Percentiles rank a stretch among this genome's conserved stretches.
These are phyloP conservation scores for Numenius arquata DNA, from an alignment of 2,113 vertebrate genomes.

Conservation along the genomic window DNA sequence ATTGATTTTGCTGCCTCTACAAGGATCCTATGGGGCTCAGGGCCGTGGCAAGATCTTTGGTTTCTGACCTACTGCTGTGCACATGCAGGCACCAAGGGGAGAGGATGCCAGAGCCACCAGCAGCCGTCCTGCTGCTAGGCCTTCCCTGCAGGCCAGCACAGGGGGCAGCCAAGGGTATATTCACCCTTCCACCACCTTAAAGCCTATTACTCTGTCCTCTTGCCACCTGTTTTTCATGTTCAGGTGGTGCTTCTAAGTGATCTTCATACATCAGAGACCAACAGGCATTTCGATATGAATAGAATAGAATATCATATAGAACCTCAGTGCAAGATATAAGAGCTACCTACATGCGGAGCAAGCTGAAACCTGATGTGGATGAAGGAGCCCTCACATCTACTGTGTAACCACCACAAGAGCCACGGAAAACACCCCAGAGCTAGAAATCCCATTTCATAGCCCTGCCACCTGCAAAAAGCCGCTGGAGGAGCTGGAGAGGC, in stretches of 20 bases:
- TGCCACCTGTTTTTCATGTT: not conserved
- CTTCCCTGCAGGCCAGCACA: rapidly evolving
- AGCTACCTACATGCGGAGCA: not conserved
- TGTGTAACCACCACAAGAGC: not conserved
- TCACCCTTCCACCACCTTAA: not conserved
- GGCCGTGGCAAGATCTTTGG: not conserved
- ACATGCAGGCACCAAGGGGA: not conserved
- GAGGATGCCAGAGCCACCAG: not conserved
- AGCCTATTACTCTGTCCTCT: not conserved
- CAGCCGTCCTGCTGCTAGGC: too few species aligned
- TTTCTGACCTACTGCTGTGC: not conserved
- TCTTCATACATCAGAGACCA: not conserved
- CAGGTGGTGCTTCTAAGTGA: not conserved
- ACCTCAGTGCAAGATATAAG: not conserved
- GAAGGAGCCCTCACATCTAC: not conserved
- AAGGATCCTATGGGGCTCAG: not conserved
- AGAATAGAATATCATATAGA: too few species aligned
- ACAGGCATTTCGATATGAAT: not conserved
- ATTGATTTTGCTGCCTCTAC: not conserved
- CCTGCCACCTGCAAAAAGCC: not conserved
- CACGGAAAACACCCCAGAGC: not conserved
- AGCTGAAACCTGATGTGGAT: not conserved
- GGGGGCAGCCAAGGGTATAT: not conserved
- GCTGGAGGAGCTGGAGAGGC: not conserved
- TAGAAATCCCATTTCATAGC: not conserved